Percentiles rank a stretch among this genome's conserved stretches.
Evolutionary conservation across 2,888 invertebrate species (phyloP).

Genomic region (Cyclophora albipunctata): DNA sequence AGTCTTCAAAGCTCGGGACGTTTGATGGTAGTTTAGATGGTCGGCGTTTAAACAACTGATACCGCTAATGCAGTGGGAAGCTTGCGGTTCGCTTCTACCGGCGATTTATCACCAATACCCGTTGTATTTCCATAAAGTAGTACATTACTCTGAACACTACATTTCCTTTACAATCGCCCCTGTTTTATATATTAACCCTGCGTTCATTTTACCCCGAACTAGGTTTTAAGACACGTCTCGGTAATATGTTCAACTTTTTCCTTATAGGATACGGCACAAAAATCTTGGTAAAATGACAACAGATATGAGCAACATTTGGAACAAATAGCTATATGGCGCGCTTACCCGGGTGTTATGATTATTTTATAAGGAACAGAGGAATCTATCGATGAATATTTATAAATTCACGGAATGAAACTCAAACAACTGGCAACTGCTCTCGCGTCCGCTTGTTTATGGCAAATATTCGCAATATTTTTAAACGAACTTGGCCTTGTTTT

Average conservation of each 20-base stretch:
- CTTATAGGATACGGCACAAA: background rate
- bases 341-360: conserved; percentile 33
- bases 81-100: conserved; percentile 32
- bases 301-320: conserved; percentile 41
- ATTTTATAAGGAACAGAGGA: conserved; percentile 14
- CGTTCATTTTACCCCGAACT: conserved; percentile 6
- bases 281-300: conserved; percentile 31
- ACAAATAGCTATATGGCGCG: conserved; percentile 47
- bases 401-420: background rate
- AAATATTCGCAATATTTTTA: conserved; percentile 9
- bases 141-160: conserved; percentile 16
- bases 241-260: conserved; percentile 3
- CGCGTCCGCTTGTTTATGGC: background rate
- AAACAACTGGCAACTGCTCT: background rate
- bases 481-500: conserved; percentile 9
- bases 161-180: conserved; percentile 9
- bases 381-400: too few species aligned
- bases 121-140: conserved; percentile 19
- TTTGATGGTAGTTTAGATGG: conserved; percentile 24
- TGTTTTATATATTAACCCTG: too few species aligned
- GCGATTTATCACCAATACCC: conserved; percentile 24
- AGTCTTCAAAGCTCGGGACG: conserved; percentile 49
- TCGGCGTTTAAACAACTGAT: conserved; percentile 46
- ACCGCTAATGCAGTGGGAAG: conserved; percentile 52
- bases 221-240: conserved; percentile 19